Evolutionary conservation across 2,113 vertebrate species (phyloP).

Genomic region (Anthoscopus minutus): DNA sequence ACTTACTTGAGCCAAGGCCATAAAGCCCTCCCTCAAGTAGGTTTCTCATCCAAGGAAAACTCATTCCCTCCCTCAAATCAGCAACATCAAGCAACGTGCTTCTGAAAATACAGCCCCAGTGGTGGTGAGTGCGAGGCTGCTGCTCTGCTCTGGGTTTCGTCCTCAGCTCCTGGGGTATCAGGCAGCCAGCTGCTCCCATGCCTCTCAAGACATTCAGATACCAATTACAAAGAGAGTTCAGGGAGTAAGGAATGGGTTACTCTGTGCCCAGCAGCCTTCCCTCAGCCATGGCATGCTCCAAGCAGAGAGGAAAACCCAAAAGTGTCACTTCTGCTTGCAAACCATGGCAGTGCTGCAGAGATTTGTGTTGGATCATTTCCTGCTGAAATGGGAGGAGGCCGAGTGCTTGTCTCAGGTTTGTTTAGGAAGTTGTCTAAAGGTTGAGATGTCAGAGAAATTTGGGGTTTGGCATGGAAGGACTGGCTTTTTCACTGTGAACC

Average conservation of each 20-base stretch:
- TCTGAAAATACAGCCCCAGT: rapidly evolving
- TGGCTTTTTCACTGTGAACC: neutral
- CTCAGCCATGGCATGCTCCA: neutral
- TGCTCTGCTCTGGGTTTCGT: neutral
- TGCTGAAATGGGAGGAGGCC: neutral
- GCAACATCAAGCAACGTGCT: neutral
- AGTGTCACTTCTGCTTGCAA: neutral
- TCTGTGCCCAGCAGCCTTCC: neutral
- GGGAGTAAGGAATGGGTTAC: neutral
- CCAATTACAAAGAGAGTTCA: neutral
- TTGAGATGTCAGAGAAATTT: neutral
- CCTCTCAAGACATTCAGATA: no score
- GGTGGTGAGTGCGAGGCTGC: neutral
- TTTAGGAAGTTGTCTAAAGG: neutral
- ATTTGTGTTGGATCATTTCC: neutral
- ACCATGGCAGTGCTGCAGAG: neutral
- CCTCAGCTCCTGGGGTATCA: neutral
- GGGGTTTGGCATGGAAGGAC: neutral
- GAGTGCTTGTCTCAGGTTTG: neutral
- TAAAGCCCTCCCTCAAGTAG: neutral
- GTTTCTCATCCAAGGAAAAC: neutral
- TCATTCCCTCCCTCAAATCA: neutral
- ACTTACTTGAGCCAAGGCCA: neutral
- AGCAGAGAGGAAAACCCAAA: neutral
- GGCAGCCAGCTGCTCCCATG: rapidly evolving